Conservation (phyloP, 2,797 vertebrate species). For the Trematomus bernacchii region DNA sequence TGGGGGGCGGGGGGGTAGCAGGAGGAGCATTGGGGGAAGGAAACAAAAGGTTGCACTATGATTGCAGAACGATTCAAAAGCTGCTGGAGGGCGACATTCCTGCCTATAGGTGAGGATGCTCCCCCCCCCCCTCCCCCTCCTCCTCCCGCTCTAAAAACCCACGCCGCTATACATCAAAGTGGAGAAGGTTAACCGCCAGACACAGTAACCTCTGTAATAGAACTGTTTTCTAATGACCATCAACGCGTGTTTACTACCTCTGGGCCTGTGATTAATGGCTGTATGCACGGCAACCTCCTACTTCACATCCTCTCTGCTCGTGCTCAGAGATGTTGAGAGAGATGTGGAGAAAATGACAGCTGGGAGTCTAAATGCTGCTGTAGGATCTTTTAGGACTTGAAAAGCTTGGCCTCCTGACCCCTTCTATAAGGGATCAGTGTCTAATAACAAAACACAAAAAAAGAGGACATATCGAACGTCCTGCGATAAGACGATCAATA, state of each 20-base stretch:
- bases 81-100: constrained; percentile 75
- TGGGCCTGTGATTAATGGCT: constrained; percentile 76
- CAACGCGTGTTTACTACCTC: constrained; percentile 79
- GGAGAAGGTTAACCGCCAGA: constrained; percentile 82
- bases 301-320: constrained; percentile 39
- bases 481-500: not conserved
- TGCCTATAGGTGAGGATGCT: constrained; percentile 71
- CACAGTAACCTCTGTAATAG: constrained; percentile 81
- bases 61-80: constrained; percentile 82
- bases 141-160: constrained; percentile 50
- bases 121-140: constrained; percentile 12
- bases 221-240: constrained; percentile 84
- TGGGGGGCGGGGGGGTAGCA: constrained; percentile 31
- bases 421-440: constrained; percentile 13
- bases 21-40: constrained; percentile 67
- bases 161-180: constrained; percentile 74
- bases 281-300: constrained; percentile 49
- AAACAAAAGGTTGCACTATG: constrained; percentile 84
- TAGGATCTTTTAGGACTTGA: constrained; percentile 16
- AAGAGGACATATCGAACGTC: not conserved
- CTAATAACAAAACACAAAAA: constrained; percentile 7
- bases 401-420: constrained; percentile 24
- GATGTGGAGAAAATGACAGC: constrained; percentile 51
- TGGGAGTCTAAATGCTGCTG: constrained; percentile 25
- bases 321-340: constrained; percentile 50